Percentiles rank a stretch among this genome's conserved stretches.
Conservation (phyloP, 2,888 invertebrate species). For the Callinectes sapidus region DNA sequence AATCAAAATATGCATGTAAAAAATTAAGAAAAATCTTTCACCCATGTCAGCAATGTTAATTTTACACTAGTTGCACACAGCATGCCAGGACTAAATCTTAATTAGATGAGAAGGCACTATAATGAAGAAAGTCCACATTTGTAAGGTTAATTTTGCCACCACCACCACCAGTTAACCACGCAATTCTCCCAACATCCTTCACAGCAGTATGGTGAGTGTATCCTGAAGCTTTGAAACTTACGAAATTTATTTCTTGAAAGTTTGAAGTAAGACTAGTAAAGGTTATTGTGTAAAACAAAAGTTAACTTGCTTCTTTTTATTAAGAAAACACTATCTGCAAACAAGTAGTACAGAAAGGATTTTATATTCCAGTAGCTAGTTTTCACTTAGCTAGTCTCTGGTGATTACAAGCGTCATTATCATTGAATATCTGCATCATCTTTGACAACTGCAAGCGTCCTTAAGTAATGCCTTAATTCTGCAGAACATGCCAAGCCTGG, state of each 20-base stretch:
- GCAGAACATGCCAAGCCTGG: slow-evolving; percentile 59
- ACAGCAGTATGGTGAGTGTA: slow-evolving; percentile 18
- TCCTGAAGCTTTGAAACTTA: background rate
- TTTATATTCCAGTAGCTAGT: slow-evolving; percentile 56
- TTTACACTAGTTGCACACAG: slow-evolving; percentile 59
- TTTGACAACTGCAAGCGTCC: slow-evolving; percentile 62
- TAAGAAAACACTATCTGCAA: slow-evolving; percentile 70
- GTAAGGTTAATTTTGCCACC: slow-evolving; percentile 29
- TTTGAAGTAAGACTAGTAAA: slow-evolving; percentile 23
- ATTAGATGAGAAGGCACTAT: slow-evolving; percentile 44
- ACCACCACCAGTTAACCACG: slow-evolving; percentile 57
- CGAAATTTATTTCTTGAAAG: background rate
- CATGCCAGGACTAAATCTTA: slow-evolving; percentile 49
- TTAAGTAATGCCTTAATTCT: slow-evolving; percentile 58
- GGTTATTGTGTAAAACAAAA: slow-evolving; percentile 64
- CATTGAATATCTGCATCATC: slow-evolving; percentile 64
- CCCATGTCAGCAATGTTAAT: slow-evolving; percentile 57
- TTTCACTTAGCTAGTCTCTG: slow-evolving; percentile 63
- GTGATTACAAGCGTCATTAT: slow-evolving; percentile 70
- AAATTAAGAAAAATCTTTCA: background rate
- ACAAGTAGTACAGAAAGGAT: slow-evolving; percentile 70
- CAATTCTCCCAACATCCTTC: slow-evolving; percentile 55
- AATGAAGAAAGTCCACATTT: background rate
- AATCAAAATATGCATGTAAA: background rate
- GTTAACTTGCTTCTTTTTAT: slow-evolving; percentile 63